Conservation (phyloP, 2,113 vertebrate species). For the Melanocharis versteri region DNA sequence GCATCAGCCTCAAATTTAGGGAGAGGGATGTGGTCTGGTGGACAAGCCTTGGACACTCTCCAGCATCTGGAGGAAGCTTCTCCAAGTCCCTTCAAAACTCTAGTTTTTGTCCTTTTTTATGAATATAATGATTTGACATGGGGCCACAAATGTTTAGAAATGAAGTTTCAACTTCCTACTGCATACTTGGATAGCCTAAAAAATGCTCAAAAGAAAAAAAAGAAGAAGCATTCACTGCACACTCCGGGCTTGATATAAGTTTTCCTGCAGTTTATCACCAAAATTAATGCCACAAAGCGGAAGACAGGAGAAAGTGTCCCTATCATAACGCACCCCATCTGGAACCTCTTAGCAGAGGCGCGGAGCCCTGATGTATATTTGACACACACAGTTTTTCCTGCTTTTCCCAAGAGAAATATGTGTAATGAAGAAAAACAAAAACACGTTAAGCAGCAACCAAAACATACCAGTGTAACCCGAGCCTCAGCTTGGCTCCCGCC, state of each 20-base stretch:
- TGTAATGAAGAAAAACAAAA: slow-evolving; percentile 60
- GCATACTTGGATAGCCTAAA: not conserved
- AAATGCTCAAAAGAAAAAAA: not conserved
- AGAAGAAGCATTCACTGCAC: not conserved
- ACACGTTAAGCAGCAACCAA: slow-evolving; percentile 55
- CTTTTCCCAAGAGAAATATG: slow-evolving; percentile 50
- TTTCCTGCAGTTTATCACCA: slow-evolving; percentile 1
- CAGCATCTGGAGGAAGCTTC: not conserved
- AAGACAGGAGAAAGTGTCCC: not conserved
- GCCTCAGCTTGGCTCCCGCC: slow-evolving; percentile 9
- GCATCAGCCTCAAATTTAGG: not conserved
- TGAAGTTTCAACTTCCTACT: not conserved
- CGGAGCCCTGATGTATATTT: not conserved
- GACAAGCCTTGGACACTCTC: not conserved
- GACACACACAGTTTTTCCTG: slow-evolving; percentile 12
- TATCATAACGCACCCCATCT: not conserved
- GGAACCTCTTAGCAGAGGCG: slow-evolving; percentile 36
- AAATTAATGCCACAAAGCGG: not conserved
- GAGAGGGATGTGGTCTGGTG: not conserved
- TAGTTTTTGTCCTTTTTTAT: not conserved
- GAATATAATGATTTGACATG: fast-evolving
- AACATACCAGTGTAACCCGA: slow-evolving; percentile 40
- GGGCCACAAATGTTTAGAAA: not conserved
- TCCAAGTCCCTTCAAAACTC: not conserved
- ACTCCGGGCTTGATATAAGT: not conserved